phyloP scores from a whole-genome alignment of 2,797 vertebrate genomes.

The Siniperca obscura region DNA sequence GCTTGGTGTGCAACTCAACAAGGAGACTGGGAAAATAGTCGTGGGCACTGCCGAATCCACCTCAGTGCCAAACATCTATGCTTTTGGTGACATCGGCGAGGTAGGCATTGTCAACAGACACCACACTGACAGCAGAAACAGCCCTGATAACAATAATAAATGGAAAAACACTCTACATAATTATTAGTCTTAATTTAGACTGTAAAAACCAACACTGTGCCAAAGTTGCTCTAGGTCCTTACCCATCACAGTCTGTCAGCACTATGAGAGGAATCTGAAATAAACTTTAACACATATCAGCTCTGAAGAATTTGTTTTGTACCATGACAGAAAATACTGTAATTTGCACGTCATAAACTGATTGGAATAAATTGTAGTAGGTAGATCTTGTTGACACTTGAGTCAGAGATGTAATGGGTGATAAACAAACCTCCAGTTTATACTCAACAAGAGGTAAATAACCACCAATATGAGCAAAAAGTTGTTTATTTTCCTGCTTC shows the following conservation, averaged over 20 bases:
- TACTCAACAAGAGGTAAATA: background rate
- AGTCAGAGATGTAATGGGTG: background rate
- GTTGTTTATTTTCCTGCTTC: background rate
- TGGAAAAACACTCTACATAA: conserved; percentile 3
- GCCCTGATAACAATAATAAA: background rate
- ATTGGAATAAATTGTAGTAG: background rate
- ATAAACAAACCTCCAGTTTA: background rate
- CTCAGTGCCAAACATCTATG: conserved; percentile 91
- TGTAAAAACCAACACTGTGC: background rate
- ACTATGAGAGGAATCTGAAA: background rate
- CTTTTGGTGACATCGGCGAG: conserved; percentile 94
- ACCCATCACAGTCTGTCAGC: conserved; percentile 1
- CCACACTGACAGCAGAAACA: conserved; percentile 3
- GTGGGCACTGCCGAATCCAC: conserved; percentile 89
- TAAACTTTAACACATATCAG: background rate
- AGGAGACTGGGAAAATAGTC: conserved; percentile 89
- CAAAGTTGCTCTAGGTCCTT: conserved; percentile 21
- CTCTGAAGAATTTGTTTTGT: background rate
- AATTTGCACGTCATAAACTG: background rate
- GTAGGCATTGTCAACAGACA: conserved; percentile 73
- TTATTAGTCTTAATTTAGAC: conserved; percentile 20
- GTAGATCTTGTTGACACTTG: background rate
- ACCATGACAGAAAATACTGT: background rate
- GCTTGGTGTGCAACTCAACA: conserved; percentile 85
- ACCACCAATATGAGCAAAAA: background rate